Evolutionary conservation across 2,113 vertebrate genomes (phyloP), one percentile per base, ranked within the genome.

Genomic region (Cynoglossus semilaevis): DNA sequence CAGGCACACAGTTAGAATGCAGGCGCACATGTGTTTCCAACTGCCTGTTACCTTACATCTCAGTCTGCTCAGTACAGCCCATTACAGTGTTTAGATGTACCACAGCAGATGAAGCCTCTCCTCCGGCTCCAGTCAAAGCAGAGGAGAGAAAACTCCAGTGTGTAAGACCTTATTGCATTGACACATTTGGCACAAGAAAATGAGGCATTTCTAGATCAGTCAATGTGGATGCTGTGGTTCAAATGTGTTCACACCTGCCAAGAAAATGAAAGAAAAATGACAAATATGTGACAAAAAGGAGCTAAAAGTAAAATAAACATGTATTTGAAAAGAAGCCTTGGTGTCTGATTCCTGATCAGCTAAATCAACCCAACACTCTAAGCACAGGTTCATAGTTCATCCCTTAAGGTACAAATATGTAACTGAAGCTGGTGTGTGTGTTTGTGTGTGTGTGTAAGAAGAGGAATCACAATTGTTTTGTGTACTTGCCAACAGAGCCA

Each of bases 161-260:
- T 85, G 72, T 80, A 73, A 72, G 81, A 85, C 83, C 68, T 82
- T 82, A 88, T 88, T 87, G 83, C 83, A 84, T 81, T 71, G 71
- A 85, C 67, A 84, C 58, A 66, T 84, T 85, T 88, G 85, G 85
- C 87, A 87, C 85, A 52, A 67, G 51, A 67, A 65, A 70, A 75
- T 35, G 29, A 64, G 11, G 47, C 71, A 69, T 49, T 74, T 69
- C 17, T 44, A 76, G 47, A 74, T 52, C 45, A 54, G 22, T 51
- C 22, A 29, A 70, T 19, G 18, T 65, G 49, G 49, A 58, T 40
- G 55, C 47, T 15, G 22, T 47, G 47, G 16, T 63, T 34, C 12
- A 19, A 11, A 48, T 63, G 34, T 46, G 54, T 11, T 58, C 35
- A n/a, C 66, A 61, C 43, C 9, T 54, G 22, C 57, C 7, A 41